A percentile compares a stretch with the other conserved stretches of the same genome.
These are phyloP conservation scores for Corbicula japonica DNA, from an alignment of 2,888 invertebrate genomes.

Conservation along the genomic window DNA sequence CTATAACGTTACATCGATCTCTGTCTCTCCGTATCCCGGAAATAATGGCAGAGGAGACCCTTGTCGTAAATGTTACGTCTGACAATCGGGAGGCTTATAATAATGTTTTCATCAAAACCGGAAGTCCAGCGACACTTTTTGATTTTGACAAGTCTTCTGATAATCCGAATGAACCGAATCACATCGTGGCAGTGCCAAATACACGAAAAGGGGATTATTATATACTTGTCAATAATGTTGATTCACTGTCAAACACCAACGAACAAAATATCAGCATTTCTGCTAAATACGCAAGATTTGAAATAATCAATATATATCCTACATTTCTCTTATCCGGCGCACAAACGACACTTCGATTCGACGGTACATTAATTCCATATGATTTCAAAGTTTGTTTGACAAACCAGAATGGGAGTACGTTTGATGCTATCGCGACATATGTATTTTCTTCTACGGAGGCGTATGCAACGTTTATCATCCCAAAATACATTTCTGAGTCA, in stretches of 20 bases:
- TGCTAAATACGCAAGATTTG: conserved; percentile 39
- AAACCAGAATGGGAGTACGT: not conserved
- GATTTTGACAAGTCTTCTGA: conserved; percentile 30
- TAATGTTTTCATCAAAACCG: conserved; percentile 28
- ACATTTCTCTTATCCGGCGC: conserved; percentile 1
- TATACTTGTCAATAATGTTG: not conserved
- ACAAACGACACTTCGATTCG: conserved; percentile 24
- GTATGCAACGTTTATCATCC: conserved; percentile 40
- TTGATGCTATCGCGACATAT: not conserved
- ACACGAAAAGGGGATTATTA: conserved; percentile 44
- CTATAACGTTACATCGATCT: not conserved
- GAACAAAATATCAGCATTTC: not conserved
- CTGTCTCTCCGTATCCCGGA: conserved; percentile 19
- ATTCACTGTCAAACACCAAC: not conserved
- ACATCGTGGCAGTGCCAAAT: conserved; percentile 19
- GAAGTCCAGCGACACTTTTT: conserved; percentile 26
- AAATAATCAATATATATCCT: conserved; percentile 33
- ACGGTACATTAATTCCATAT: conserved; percentile 37
- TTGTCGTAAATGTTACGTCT: conserved; percentile 19
- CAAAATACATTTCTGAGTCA: not conserved
- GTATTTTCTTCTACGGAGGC: conserved; percentile 31
- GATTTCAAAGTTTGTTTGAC: conserved; percentile 16
- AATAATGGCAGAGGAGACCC: conserved; percentile 30
- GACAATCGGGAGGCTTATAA: conserved; percentile 5
- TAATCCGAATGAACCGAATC: conserved; percentile 25